Conservation (phyloP, 2,888 invertebrate genomes). For the Euclidia mi region DNA sequence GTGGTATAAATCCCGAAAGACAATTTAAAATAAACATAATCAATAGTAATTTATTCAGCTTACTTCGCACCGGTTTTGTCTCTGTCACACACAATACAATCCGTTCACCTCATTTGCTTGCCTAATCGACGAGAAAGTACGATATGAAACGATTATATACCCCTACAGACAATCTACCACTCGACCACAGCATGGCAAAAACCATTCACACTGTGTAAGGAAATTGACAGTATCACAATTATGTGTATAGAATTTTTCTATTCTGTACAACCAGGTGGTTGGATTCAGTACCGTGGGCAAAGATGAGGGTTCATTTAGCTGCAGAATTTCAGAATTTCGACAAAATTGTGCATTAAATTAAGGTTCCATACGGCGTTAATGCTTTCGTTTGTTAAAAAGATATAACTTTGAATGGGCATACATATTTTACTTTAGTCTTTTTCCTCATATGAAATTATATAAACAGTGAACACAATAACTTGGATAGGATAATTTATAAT, state of each 20-base stretch:
- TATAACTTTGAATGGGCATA: constrained; percentile 26
- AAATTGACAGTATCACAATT: constrained; percentile 14
- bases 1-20: no score
- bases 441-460: no score
- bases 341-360: constrained; percentile 66
- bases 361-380: constrained; percentile 59
- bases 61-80: constrained; percentile 61
- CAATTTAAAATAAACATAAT: constrained; percentile 56
- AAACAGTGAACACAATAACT: no score
- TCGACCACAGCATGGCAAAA: constrained; percentile 46
- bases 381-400: constrained; percentile 57
- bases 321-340: constrained; percentile 57
- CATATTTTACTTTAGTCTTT: neutral
- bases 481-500: no score
- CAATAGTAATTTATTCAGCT: constrained; percentile 62
- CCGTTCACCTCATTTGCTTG: constrained; percentile 75
- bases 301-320: constrained; percentile 59
- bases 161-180: constrained; percentile 46
- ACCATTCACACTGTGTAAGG: neutral
- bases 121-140: constrained; percentile 77
- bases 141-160: constrained; percentile 78
- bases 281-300: constrained; percentile 31
- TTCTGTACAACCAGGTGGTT: constrained; percentile 43
- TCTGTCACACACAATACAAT: constrained; percentile 72
- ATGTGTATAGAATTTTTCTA: constrained; percentile 5